Evolutionary conservation across 2,797 vertebrate species (phyloP).

Genomic region (Sylvia borin): DNA sequence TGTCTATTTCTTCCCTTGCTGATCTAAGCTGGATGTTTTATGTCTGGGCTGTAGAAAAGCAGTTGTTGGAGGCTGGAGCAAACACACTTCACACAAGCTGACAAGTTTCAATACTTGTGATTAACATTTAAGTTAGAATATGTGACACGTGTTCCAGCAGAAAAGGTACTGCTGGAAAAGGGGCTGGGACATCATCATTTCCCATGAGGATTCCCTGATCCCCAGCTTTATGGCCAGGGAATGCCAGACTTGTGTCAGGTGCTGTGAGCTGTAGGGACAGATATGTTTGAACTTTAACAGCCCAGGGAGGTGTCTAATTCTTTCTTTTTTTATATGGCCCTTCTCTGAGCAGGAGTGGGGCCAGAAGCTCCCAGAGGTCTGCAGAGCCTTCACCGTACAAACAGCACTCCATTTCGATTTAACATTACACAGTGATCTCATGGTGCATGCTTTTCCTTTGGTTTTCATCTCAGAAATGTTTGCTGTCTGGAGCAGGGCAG

Average conservation of each 20-base stretch:
- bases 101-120: neutral
- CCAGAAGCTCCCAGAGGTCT: neutral
- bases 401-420: neutral
- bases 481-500: neutral
- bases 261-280: fast-evolving
- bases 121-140: neutral
- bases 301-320: neutral
- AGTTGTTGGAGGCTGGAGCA: neutral
- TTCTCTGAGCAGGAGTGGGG: neutral
- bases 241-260: neutral
- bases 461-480: neutral
- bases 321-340: neutral
- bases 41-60: neutral
- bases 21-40: neutral
- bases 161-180: neutral
- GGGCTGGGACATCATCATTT: neutral
- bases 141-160: neutral
- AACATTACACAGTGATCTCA: neutral
- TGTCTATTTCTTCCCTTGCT: neutral
- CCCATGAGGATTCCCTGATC: neutral
- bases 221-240: neutral
- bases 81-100: neutral
- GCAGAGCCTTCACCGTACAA: neutral
- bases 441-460: neutral
- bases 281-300: neutral